Evolutionary conservation across 2,113 vertebrate species (phyloP).

Genomic region (Tachysurus fulvidraco): DNA sequence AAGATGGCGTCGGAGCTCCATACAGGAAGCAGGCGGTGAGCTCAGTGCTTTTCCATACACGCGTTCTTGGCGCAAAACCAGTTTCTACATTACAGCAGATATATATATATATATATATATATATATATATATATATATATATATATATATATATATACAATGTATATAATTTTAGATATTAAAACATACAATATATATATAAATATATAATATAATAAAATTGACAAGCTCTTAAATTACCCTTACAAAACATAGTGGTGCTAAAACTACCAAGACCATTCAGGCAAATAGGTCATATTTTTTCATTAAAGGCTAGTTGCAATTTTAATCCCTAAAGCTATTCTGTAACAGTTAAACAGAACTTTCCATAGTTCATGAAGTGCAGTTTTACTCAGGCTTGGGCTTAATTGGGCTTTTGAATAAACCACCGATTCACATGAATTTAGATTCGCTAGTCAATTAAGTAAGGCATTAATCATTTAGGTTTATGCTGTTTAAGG

Average conservation of each 20-base stretch:
- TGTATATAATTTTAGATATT: no score
- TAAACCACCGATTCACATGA: neutral
- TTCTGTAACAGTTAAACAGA: neutral
- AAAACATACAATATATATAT: no score
- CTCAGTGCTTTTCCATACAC: slow-evolving; percentile 65
- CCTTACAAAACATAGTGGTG: neutral
- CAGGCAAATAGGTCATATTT: neutral
- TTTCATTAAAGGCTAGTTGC: neutral
- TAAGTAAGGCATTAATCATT: neutral
- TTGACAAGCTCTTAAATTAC: neutral
- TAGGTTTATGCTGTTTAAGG: no score
- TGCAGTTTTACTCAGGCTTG: neutral
- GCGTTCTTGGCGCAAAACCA: slow-evolving; percentile 61
- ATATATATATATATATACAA: neutral
- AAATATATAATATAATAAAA: neutral
- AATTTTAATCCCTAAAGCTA: neutral
- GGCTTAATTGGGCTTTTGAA: neutral
- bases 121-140: neutral
- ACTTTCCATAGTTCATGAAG: neutral
- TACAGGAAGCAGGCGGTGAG: slow-evolving; percentile 64
- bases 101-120: neutral
- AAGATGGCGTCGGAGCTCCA: slow-evolving; percentile 74
- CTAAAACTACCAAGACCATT: neutral
- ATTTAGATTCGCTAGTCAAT: neutral
- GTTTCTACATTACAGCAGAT: neutral